Evolutionary conservation across 2,797 vertebrate species (phyloP).

Genomic region (Oceanodroma leucorhoa): DNA sequence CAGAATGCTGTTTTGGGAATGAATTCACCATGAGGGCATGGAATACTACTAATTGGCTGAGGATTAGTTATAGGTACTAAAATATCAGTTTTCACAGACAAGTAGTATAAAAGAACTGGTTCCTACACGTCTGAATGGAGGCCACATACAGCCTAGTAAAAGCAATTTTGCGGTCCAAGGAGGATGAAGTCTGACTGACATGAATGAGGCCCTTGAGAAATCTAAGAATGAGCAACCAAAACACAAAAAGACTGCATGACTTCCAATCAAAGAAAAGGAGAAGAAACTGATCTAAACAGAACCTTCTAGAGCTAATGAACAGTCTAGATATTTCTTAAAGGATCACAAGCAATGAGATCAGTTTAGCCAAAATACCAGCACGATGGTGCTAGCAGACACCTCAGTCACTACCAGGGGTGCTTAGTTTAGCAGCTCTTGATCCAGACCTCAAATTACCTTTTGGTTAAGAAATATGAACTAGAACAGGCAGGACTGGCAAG

Average conservation of each 20-base stretch:
- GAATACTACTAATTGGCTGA: not conserved
- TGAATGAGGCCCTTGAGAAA: not conserved
- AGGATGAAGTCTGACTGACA: not conserved
- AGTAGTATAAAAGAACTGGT: not conserved
- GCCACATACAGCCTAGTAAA: not conserved
- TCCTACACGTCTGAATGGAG: not conserved
- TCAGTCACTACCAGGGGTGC: not conserved
- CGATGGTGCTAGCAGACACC: not conserved
- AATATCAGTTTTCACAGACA: conserved; percentile 28
- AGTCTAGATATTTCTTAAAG: not conserved
- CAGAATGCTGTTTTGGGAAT: not conserved
- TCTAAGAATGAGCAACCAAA: conserved; percentile 3
- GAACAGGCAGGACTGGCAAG: not conserved
- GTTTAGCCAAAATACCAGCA: not conserved
- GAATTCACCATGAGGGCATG: not conserved
- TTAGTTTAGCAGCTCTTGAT: not conserved
- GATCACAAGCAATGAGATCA: not conserved
- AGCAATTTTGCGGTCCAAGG: not conserved
- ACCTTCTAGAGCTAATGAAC: not conserved
- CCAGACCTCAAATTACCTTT: not conserved
- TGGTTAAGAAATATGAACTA: not conserved
- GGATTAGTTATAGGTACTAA: not conserved
- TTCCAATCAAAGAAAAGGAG: not conserved
- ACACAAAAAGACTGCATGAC: not conserved
- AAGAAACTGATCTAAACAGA: not conserved